A percentile compares a stretch with the other conserved stretches of the same genome.
Evolutionary conservation across 2,113 vertebrate genomes (phyloP).

Genomic region (Chloroceryle aenea): DNA sequence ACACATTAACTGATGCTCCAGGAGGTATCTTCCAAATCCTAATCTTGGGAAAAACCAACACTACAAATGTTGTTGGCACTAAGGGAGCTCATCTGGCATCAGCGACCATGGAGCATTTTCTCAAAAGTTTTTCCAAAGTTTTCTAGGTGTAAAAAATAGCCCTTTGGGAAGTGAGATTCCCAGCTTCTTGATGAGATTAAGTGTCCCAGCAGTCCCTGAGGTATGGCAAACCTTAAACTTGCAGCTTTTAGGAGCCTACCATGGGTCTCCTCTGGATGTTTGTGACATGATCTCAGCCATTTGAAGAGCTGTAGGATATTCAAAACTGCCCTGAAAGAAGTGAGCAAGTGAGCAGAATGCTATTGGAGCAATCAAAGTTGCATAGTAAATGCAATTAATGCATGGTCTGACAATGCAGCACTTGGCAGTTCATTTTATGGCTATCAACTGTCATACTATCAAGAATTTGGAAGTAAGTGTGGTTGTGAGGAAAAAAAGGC

Average conservation of each 20-base stretch:
- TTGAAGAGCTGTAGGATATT: accelerated
- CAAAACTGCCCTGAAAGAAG: background rate
- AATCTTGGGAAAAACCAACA: background rate
- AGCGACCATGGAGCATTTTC: background rate
- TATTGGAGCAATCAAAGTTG: background rate
- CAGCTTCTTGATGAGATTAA: background rate
- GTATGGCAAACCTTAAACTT: background rate
- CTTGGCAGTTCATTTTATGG: background rate
- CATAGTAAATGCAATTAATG: background rate
- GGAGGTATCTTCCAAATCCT: background rate
- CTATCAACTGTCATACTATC: background rate
- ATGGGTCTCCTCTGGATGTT: background rate
- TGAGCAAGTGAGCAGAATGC: background rate
- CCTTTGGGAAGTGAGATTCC: background rate
- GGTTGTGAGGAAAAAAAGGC: background rate
- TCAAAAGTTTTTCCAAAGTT: background rate
- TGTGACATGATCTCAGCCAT: background rate
- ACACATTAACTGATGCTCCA: background rate
- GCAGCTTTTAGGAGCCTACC: background rate
- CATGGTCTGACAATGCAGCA: background rate
- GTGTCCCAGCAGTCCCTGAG: background rate
- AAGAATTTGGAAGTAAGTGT: background rate
- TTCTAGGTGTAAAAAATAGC: background rate
- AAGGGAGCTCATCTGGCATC: background rate
- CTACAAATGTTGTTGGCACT: background rate